A percentile compares a stretch with the other conserved stretches of the same genome.
Evolutionary conservation across 2,113 vertebrate species (phyloP).

Genomic region (Nesospiza acunhae): DNA sequence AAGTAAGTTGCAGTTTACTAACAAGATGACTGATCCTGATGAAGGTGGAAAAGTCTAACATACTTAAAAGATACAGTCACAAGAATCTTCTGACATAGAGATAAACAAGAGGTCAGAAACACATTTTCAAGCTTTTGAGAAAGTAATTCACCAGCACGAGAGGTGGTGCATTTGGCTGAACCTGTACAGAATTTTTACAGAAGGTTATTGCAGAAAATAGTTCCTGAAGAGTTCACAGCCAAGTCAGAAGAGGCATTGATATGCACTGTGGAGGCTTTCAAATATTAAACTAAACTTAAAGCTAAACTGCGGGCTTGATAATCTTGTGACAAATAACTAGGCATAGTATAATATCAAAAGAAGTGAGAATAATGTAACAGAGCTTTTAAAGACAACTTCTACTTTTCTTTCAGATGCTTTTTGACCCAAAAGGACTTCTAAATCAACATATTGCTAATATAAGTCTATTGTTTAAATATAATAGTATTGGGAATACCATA

Average conservation of each 20-base stretch:
- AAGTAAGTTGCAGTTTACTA: background rate
- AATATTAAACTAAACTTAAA: background rate
- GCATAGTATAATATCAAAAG: background rate
- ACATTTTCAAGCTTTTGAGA: background rate
- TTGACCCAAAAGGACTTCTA: background rate
- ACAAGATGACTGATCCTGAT: background rate
- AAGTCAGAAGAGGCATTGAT: background rate
- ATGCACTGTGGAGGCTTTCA: background rate
- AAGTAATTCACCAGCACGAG: background rate
- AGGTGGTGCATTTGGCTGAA: background rate
- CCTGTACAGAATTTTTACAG: background rate
- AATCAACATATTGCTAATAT: background rate
- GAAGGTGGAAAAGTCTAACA: background rate
- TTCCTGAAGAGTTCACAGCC: background rate
- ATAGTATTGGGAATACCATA: background rate
- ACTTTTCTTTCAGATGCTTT: background rate
- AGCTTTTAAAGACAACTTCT: background rate
- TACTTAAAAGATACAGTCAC: background rate
- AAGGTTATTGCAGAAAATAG: background rate
- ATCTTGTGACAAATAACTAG: background rate
- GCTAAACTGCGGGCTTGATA: background rate
- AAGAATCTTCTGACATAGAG: background rate
- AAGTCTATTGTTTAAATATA: background rate
- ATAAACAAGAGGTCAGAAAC: background rate
- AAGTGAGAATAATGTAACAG: background rate